Base-by-base conservation (phyloP, 2,888 invertebrate genomes). In the Cybosia mesomella region DNA sequence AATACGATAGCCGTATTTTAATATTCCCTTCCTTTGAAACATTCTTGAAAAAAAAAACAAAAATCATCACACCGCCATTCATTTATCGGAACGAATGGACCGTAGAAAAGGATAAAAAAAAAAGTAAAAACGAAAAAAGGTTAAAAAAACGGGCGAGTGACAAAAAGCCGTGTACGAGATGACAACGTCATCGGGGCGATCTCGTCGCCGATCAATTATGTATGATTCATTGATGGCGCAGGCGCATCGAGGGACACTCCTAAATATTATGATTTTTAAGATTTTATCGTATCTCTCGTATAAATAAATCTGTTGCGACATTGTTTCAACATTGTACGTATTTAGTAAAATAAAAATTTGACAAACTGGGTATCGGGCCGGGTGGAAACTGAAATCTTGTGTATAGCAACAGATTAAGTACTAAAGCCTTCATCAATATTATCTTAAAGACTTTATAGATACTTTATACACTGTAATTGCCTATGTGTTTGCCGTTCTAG, bases 261-360 rank as follows among this genome's bases (percentile, higher is more conserved):
- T 87, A 92, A 93, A 93, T 93, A 92, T 93, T 93, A 87, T 93
- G 93, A 92, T 93, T 87, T 66, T 78, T 87, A 86, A 93, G 93
- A 93, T 85, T 68, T 89, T 91, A 93, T 93, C 93, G 72, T 60
- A 76, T 66, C 69, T 72, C 68, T 74, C 70, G 79, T 80, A 84
- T 83, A 76, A 84, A 81, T 80, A 75, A 80, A 75, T 76, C 70
- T 75, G 80, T 76, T 74, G 70, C 73, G 75, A 81, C 73, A 70
- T 71, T 67, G 73, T 75, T 74, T 76, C 71, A 67, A 75, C 77
- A 60, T 75, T 73, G 76, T 73, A 68, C 70, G 70, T 76, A 73
- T 81, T 71, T 70, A 64, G 66, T 70, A 59, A 53, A 53, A 70
- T 36, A 70, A 81, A 74, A 74, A 74, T 58, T 24, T 62, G 22